Conservation (phyloP, 2,113 vertebrate genomes). For the Emydocephalus ijimae region DNA sequence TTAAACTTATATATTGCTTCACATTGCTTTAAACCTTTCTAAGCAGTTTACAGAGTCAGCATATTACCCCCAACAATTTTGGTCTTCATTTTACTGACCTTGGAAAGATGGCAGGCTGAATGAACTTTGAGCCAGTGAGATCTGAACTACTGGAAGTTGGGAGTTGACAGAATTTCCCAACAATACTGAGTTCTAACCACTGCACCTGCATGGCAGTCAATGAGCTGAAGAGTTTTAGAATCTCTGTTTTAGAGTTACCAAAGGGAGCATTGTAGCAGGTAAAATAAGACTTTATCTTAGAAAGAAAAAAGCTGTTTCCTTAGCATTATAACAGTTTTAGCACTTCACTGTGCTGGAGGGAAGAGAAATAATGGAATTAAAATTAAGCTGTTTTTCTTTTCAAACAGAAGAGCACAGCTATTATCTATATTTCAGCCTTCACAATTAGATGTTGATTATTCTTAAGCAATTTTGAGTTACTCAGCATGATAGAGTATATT, state of each 20-base stretch:
- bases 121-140: too few species aligned
- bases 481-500: conserved; percentile 20
- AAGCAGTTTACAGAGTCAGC: too few species aligned
- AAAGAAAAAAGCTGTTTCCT: not conserved
- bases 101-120: too few species aligned
- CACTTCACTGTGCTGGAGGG: not conserved
- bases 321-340: not conserved
- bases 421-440: conserved; percentile 17
- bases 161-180: too few species aligned
- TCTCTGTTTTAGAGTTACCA: not conserved
- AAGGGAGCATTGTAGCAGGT: not conserved
- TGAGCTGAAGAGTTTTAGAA: not conserved
- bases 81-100: too few species aligned
- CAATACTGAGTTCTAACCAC: too few species aligned
- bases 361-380: conserved; percentile 7
- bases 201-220: too few species aligned
- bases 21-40: too few species aligned
- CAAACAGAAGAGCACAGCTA: conserved; percentile 12
- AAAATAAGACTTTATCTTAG: not conserved
- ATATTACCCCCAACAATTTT: too few species aligned
- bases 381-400: conserved; percentile 19
- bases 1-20: too few species aligned
- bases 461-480: conserved; percentile 22
- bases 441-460: conserved; percentile 24
- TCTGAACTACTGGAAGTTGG: too few species aligned